Evolutionary conservation across 92 coral and sea anemone genomes (phyloP).

Genomic region (Zoanthus sansibaricus): DNA sequence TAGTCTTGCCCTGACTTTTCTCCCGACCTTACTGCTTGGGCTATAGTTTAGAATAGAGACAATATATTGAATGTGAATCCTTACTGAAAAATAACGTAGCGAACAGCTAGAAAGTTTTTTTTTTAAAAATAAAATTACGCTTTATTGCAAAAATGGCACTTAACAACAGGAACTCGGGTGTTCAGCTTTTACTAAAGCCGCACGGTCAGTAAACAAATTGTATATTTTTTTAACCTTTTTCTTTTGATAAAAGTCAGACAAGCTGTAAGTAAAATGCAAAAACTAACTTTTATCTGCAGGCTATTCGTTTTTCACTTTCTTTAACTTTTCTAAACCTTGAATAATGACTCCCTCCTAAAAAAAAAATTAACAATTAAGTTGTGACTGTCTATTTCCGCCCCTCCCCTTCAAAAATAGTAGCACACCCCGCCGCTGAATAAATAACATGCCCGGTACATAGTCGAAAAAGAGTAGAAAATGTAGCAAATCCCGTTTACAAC

Average conservation of each 20-base stretch:
- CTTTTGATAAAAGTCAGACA: neutral
- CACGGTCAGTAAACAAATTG: neutral
- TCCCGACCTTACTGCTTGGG: neutral
- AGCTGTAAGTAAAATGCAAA: neutral
- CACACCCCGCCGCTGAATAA: conserved; percentile 7
- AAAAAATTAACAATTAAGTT: neutral
- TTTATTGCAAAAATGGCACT: neutral
- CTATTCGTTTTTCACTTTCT: neutral
- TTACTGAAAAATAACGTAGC: neutral
- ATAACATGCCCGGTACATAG: neutral
- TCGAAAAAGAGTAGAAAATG: neutral
- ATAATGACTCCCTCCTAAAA: neutral
- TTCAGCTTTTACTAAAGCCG: neutral
- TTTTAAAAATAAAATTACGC: neutral
- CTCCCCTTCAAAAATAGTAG: neutral
- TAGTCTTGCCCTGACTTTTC: neutral
- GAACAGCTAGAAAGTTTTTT: neutral
- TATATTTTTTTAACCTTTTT: neutral
- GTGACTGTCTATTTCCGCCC: too few relatives aligned
- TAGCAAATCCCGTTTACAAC: too few relatives aligned
- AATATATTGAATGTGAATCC: neutral
- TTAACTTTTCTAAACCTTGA: neutral
- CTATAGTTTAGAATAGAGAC: neutral
- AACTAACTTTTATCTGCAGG: neutral
- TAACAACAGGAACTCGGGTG: neutral